These are phyloP conservation scores for Megastigmus dorsalis DNA, from an alignment of 2,888 invertebrate genomes.

Conservation along the genomic window DNA sequence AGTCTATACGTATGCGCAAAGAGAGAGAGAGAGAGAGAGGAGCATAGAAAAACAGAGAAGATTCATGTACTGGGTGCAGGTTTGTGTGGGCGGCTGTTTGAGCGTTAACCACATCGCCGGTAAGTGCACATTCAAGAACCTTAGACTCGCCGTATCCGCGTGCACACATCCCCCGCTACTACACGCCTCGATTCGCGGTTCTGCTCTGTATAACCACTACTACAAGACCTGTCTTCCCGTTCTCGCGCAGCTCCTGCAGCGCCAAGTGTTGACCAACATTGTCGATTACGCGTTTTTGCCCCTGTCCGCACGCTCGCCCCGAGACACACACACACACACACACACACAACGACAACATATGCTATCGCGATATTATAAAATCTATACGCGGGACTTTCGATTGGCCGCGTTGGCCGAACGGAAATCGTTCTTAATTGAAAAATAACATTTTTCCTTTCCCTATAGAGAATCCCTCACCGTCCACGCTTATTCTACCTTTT, in stretches of 20 bases:
- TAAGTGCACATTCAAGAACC: constrained; percentile 33
- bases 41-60: not conserved
- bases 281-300: not conserved
- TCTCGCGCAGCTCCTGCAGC: not conserved
- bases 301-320: too few relatives aligned
- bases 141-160: constrained; percentile 14
- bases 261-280: constrained; percentile 12
- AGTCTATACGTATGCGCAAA: too few relatives aligned
- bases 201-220: not conserved
- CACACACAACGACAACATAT: too few relatives aligned
- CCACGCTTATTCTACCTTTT: too few relatives aligned
- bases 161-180: not conserved
- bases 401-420: too few relatives aligned
- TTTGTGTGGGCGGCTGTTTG: not conserved
- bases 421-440: not conserved
- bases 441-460: not conserved
- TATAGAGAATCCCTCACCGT: too few relatives aligned
- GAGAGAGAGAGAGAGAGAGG: too few relatives aligned
- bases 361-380: too few relatives aligned
- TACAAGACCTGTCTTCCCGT: not conserved
- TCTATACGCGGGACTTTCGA: too few relatives aligned
- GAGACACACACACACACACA: too few relatives aligned
- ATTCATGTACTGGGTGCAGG: not conserved
- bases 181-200: not conserved
- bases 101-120: constrained; percentile 19